These are phyloP conservation scores for Margarornis squamiger DNA, from an alignment of 2,797 vertebrate genomes.

Conservation along the genomic window DNA sequence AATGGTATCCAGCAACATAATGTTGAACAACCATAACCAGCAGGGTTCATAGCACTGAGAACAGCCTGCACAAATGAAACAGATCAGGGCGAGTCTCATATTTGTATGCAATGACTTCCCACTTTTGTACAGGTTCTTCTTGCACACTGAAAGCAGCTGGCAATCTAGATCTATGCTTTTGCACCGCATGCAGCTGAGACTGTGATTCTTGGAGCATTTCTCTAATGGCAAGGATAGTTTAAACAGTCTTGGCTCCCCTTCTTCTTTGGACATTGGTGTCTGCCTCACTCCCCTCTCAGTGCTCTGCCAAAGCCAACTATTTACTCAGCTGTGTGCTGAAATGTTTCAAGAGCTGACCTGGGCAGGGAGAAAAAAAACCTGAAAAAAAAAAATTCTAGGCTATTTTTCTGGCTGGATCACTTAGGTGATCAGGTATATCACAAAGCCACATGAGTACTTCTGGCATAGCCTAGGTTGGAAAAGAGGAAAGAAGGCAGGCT, in stretches of 20 bases:
- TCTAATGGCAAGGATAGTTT: background rate
- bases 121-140: background rate
- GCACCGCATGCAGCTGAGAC: background rate
- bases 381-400: background rate
- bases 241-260: background rate
- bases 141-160: background rate
- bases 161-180: background rate
- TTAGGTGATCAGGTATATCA: background rate
- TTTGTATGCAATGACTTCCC: background rate
- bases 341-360: background rate
- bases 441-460: background rate
- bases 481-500: background rate
- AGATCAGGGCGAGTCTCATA: background rate
- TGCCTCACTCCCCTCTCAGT: background rate
- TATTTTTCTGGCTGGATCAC: background rate
- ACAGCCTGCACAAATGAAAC: background rate
- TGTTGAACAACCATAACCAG: background rate
- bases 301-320: constrained; percentile 41
- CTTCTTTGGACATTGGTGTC: background rate
- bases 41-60: background rate
- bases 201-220: background rate
- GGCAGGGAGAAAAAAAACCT: background rate
- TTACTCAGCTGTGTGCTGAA: constrained; percentile 32
- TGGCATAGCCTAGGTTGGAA: background rate
- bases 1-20: background rate